These are phyloP conservation scores for Pipa parva DNA, from an alignment of 2,113 vertebrate genomes.

Conservation along the genomic window DNA sequence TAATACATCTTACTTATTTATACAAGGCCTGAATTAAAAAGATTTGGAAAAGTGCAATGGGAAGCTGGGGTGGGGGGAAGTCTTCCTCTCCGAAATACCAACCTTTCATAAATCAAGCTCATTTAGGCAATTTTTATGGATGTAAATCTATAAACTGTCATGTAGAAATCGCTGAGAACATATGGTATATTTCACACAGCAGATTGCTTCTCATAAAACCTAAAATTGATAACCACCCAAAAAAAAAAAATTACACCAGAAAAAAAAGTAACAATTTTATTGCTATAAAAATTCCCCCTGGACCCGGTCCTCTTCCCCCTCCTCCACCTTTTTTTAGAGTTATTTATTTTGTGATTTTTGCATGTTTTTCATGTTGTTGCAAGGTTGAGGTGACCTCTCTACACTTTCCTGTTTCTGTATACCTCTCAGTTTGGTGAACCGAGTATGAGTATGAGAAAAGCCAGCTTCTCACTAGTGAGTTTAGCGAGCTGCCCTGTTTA, in stretches of 20 bases:
- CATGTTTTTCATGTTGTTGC: not conserved
- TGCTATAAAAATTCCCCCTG: slow-evolving; percentile 16
- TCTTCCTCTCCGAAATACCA: slow-evolving; percentile 64
- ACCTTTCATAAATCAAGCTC: slow-evolving; percentile 82
- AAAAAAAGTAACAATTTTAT: slow-evolving; percentile 70
- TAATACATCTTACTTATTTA: no score
- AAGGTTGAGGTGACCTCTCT: not conserved
- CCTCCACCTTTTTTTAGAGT: not conserved
- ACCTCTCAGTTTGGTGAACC: no score
- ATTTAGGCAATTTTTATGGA: slow-evolving; percentile 90
- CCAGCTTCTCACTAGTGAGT: no score
- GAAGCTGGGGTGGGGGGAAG: slow-evolving; percentile 48
- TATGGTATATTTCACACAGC: slow-evolving; percentile 93
- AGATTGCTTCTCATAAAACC: slow-evolving; percentile 94
- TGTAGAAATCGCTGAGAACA: slow-evolving; percentile 89
- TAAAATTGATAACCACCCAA: slow-evolving; percentile 92
- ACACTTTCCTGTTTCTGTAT: not conserved
- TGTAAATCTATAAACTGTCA: slow-evolving; percentile 90
- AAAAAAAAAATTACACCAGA: slow-evolving; percentile 80
- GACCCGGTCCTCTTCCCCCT: not conserved
- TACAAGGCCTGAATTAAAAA: not conserved
- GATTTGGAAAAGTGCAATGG: slow-evolving; percentile 20
- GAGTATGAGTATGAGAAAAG: no score
- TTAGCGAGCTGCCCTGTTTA: no score
- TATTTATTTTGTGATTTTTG: not conserved